Conservation (phyloP, 2,888 invertebrate species). For the Melinopterus prodromus region DNA sequence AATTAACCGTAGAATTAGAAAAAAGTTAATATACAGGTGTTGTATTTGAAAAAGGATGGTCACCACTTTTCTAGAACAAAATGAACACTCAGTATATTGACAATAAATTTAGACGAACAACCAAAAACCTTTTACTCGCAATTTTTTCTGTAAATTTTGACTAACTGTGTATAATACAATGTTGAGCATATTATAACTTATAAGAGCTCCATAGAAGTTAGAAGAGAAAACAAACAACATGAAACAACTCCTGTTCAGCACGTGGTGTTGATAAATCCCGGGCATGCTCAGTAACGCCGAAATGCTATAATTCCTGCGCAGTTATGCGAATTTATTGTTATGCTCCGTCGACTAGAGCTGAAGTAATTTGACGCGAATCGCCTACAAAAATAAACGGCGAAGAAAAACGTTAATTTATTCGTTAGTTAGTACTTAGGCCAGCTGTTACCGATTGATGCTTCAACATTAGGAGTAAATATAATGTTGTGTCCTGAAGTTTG, state of each 20-base stretch:
- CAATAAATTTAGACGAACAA: too few species aligned
- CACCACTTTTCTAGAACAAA: too few species aligned
- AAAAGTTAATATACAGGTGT: too few species aligned
- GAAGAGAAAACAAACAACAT: too few species aligned
- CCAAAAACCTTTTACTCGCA: too few species aligned
- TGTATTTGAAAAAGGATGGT: too few species aligned
- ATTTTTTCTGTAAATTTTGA: too few species aligned
- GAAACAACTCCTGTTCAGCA: background rate
- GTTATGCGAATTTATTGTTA: background rate
- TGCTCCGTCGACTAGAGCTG: background rate
- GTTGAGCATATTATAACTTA: too few species aligned
- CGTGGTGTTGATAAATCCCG: background rate
- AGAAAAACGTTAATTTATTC: background rate
- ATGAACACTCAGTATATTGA: too few species aligned
- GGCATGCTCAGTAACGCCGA: background rate
- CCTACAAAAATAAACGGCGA: background rate
- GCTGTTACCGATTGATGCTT: background rate
- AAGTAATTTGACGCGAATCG: background rate
- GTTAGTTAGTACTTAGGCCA: background rate
- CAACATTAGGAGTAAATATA: constrained; percentile 43
- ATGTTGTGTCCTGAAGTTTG: constrained; percentile 69
- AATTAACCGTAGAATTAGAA: too few species aligned
- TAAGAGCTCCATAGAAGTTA: too few species aligned
- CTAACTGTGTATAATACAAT: too few species aligned
- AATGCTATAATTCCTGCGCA: background rate